phyloP scores from a whole-genome alignment of 2,797 vertebrate species.

The Coendou prehensilis region DNA sequence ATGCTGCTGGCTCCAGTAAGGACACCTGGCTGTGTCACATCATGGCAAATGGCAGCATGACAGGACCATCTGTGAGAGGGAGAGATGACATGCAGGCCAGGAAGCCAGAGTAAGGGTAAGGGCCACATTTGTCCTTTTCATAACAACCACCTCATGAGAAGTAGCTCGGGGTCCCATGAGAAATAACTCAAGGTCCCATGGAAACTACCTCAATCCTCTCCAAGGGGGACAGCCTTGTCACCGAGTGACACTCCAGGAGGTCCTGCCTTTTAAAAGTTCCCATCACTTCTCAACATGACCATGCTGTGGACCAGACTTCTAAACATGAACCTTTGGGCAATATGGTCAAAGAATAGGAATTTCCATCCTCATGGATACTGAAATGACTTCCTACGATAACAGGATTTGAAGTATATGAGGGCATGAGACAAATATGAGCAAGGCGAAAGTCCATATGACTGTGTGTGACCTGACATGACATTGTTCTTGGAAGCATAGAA shows the following conservation, averaged over 20 bases:
- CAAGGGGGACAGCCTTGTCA: neutral
- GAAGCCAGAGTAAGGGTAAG: neutral
- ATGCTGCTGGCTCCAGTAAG: no score
- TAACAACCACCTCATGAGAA: neutral
- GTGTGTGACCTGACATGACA: neutral
- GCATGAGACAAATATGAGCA: neutral
- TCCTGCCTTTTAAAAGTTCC: neutral
- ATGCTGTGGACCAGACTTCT: neutral
- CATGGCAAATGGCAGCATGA: neutral
- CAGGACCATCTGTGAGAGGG: neutral
- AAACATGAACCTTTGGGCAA: neutral
- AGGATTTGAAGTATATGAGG: neutral
- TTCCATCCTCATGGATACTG: neutral
- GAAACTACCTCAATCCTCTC: neutral
- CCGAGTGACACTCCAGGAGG: accelerated
- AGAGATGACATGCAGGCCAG: neutral
- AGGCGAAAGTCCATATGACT: neutral
- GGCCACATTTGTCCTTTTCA: neutral
- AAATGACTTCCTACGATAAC: neutral
- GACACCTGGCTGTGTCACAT: neutral
- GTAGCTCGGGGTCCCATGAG: neutral
- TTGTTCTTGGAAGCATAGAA: neutral
- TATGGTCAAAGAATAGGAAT: neutral
- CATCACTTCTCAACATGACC: neutral
- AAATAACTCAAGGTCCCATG: neutral